Evolutionary conservation across 2,113 vertebrate species (phyloP).

Genomic region (Stercorarius parasiticus): DNA sequence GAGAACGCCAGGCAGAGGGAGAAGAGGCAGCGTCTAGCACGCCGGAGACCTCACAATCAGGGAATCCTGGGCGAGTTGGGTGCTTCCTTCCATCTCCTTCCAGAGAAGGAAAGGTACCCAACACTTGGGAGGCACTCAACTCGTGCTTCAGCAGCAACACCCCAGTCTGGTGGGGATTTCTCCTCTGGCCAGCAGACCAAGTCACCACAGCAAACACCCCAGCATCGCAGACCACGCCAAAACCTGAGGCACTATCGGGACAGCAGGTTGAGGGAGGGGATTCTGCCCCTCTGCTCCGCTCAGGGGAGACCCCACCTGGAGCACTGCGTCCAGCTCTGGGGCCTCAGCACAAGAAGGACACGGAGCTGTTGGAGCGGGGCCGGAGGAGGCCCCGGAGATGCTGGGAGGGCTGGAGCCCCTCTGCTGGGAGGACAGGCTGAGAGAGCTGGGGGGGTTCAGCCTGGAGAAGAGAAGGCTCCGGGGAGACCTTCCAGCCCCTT

Average conservation of each 20-base stretch:
- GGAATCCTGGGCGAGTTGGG: neutral
- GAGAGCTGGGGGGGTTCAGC: too few species aligned
- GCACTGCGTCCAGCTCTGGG: too few species aligned
- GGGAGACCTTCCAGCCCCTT: too few species aligned
- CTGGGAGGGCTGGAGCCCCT: too few species aligned
- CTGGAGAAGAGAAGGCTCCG: too few species aligned
- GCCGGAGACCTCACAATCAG: neutral
- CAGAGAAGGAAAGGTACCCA: neutral
- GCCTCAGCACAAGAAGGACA: too few species aligned
- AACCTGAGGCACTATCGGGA: fast-evolving
- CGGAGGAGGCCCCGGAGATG: too few species aligned
- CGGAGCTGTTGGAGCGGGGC: too few species aligned
- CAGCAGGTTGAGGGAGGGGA: neutral
- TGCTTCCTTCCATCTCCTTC: neutral
- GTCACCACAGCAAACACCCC: neutral
- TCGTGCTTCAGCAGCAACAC: fast-evolving
- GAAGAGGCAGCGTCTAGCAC: neutral
- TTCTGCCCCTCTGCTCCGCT: too few species aligned
- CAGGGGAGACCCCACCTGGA: too few species aligned
- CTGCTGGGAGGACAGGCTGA: too few species aligned
- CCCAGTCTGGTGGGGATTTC: fast-evolving
- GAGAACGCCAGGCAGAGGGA: neutral
- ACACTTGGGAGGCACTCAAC: neutral
- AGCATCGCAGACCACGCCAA: fast-evolving
- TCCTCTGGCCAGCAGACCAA: neutral